Conservation (phyloP, 2,113 vertebrate species). For the Zosterops japonicus region DNA sequence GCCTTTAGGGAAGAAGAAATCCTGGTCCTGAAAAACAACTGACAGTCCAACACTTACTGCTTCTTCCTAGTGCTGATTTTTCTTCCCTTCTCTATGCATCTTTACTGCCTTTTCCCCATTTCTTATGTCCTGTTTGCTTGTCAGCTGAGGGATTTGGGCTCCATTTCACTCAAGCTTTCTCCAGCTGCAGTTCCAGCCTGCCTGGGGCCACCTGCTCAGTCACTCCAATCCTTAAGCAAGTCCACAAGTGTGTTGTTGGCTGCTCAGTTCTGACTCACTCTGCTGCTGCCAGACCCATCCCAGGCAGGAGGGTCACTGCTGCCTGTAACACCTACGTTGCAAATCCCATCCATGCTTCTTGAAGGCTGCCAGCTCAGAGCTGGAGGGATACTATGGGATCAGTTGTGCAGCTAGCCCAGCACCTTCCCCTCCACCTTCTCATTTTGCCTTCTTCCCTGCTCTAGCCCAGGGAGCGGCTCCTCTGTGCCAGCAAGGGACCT, state of each 20-base stretch:
- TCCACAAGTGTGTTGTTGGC: not conserved
- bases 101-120: not conserved
- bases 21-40: not conserved
- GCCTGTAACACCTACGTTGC: not conserved
- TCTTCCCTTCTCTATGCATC: not conserved
- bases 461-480: not conserved
- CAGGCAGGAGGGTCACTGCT: not conserved
- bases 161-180: not conserved
- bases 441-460: not conserved
- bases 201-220: not conserved
- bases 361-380: not conserved
- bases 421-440: not conserved
- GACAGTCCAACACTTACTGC: not conserved
- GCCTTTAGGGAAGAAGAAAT: not conserved
- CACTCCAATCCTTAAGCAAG: not conserved
- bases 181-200: not conserved
- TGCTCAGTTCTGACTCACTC: not conserved
- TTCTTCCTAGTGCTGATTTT: not conserved
- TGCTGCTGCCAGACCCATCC: fast-evolving
- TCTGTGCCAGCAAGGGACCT: not conserved
- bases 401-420: not conserved
- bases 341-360: not conserved
- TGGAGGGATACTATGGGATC: not conserved
- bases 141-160: not conserved
- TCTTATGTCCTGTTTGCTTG: not conserved